Evolutionary conservation across 2,113 vertebrate species (phyloP).

Genomic region (Sphaerodactylus townsendi): DNA sequence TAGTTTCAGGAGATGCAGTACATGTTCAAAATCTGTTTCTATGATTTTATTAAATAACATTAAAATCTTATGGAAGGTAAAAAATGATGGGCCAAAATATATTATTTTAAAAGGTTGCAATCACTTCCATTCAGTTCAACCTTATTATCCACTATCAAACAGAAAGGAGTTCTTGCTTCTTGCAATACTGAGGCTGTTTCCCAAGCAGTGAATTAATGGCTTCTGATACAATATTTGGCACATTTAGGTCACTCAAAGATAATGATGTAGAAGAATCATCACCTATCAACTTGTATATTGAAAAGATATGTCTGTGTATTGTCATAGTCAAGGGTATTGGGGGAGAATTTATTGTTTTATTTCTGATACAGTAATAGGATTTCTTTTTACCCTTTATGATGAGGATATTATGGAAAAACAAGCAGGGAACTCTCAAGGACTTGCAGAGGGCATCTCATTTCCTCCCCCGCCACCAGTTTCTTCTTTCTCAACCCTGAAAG

Average conservation of each 20-base stretch:
- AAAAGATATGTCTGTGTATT: not conserved
- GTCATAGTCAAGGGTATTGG: slow-evolving; percentile 10
- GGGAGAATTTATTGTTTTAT: slow-evolving; percentile 13
- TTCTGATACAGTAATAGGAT: not conserved
- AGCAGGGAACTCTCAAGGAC: not conserved
- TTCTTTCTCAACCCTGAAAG: no score
- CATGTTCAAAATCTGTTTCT: not conserved
- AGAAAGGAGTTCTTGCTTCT: not conserved
- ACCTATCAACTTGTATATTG: slow-evolving; percentile 7
- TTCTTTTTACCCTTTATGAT: not conserved
- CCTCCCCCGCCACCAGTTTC: no score
- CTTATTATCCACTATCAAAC: not conserved
- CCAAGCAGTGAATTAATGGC: slow-evolving; percentile 10
- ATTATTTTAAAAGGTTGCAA: slow-evolving; percentile 3
- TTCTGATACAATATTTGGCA: slow-evolving; percentile 12
- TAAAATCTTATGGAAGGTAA: not conserved
- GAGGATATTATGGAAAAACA: not conserved
- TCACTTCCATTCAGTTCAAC: slow-evolving; percentile 7
- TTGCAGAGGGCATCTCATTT: no score
- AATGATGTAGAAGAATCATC: slow-evolving; percentile 21
- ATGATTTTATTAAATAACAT: not conserved
- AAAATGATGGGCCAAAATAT: not conserved
- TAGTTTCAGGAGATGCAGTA: not conserved
- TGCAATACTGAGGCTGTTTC: slow-evolving; percentile 3
- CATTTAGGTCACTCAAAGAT: slow-evolving; percentile 21